phyloP scores from a whole-genome alignment of 2,113 vertebrate genomes.

The Cheirogaleus medius region DNA sequence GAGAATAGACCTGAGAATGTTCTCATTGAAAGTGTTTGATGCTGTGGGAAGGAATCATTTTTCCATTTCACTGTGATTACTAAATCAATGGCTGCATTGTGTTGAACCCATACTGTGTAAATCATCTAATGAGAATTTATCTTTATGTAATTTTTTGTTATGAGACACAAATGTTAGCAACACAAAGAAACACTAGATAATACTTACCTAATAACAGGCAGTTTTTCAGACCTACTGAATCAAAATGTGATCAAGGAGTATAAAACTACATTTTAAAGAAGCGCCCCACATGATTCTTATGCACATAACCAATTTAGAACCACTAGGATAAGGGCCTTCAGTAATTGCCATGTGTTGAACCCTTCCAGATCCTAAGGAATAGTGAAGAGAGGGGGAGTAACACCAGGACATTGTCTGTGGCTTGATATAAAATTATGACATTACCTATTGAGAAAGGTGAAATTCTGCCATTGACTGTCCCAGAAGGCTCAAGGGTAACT shows the following conservation, averaged over 20 bases:
- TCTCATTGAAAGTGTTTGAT: not conserved
- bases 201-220: not conserved
- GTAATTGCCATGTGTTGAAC: not conserved
- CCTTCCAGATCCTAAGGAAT: not conserved
- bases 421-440: not conserved
- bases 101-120: not conserved
- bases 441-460: not conserved
- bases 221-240: not conserved
- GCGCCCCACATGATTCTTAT: not conserved
- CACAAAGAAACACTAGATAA: not conserved
- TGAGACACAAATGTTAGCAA: not conserved
- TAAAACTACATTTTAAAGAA: not conserved
- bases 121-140: not conserved
- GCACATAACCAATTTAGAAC: not conserved
- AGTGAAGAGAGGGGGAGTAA: not conserved
- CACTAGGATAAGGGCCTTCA: not conserved
- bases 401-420: not conserved
- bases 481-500: not conserved
- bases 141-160: not conserved
- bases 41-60: not conserved
- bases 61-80: not conserved
- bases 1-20: not conserved
- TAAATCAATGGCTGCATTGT: not conserved
- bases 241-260: not conserved
- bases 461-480: not conserved